A percentile compares a stretch with the other conserved stretches of the same genome.
Evolutionary conservation across 2,888 invertebrate genomes (phyloP).

Genomic region (Troilus luridus): DNA sequence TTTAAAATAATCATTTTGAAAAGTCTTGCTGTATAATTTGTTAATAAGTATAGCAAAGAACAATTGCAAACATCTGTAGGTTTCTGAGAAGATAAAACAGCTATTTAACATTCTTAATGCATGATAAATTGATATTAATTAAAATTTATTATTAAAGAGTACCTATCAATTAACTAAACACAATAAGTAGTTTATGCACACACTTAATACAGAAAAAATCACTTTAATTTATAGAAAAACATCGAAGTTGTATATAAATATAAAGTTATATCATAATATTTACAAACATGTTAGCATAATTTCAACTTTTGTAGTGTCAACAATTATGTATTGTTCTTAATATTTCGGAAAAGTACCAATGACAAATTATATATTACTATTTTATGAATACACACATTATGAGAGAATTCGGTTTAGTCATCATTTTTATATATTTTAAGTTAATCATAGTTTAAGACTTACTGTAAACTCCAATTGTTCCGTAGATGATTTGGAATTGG

Average conservation of each 20-base stretch:
- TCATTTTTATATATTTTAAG: too few relatives aligned
- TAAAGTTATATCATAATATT: background rate
- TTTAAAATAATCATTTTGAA: background rate
- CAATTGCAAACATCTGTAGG: background rate
- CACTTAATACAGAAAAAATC: background rate
- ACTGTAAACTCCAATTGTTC: background rate
- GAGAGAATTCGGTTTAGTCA: too few relatives aligned
- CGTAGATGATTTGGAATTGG: constrained; percentile 70
- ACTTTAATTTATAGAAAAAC: background rate
- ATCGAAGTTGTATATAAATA: too few relatives aligned
- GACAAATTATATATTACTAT: too few relatives aligned
- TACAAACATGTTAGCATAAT: background rate
- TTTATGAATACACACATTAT: too few relatives aligned
- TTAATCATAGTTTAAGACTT: background rate
- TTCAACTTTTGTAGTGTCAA: too few relatives aligned
- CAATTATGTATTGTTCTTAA: too few relatives aligned
- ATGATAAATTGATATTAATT: background rate
- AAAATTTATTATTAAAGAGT: background rate
- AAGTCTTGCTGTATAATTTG: background rate
- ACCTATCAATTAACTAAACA: background rate
- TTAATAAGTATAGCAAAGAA: background rate
- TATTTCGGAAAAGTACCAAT: too few relatives aligned
- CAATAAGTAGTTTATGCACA: background rate
- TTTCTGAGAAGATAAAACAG: background rate
- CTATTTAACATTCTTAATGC: background rate